Conservation (phyloP, 2,888 invertebrate genomes). For the Hypolimnas misippus region DNA sequence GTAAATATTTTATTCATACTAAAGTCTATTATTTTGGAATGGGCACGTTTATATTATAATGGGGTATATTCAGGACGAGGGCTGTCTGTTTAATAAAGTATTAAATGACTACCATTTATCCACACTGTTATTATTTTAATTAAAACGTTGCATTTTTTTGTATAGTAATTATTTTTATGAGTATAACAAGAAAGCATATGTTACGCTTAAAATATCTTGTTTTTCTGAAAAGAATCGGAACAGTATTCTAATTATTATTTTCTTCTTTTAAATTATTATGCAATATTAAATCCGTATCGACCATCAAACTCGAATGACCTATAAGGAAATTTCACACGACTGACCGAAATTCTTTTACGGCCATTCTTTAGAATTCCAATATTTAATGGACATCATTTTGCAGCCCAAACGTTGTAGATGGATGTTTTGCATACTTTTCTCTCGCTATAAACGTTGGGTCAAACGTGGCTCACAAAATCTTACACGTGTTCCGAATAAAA, state of each 20-base stretch:
- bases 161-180: no score
- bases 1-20: slow-evolving; percentile 22
- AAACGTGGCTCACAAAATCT: slow-evolving; percentile 27
- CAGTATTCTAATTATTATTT: no score
- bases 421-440: slow-evolving; percentile 32
- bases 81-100: neutral
- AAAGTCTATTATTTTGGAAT: slow-evolving; percentile 5
- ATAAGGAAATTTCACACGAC: neutral
- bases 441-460: slow-evolving; percentile 30
- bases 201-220: neutral
- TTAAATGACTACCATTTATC: neutral
- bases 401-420: slow-evolving; percentile 3
- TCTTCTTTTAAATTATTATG: no score
- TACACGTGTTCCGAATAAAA: slow-evolving; percentile 34
- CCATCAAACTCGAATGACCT: neutral
- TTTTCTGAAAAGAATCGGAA: no score
- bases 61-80: neutral
- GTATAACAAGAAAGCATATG: neutral
- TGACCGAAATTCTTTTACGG: slow-evolving; percentile 8
- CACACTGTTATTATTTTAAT: slow-evolving; percentile 7
- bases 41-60: slow-evolving; percentile 3
- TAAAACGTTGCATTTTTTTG: neutral
- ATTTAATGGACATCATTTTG: slow-evolving; percentile 5
- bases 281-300: neutral
- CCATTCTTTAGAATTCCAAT: slow-evolving; percentile 12